Evolutionary conservation across 2,113 vertebrate genomes (phyloP), one percentile per base, ranked within the genome.

Genomic region (Epinephelus cyanopodus): DNA sequence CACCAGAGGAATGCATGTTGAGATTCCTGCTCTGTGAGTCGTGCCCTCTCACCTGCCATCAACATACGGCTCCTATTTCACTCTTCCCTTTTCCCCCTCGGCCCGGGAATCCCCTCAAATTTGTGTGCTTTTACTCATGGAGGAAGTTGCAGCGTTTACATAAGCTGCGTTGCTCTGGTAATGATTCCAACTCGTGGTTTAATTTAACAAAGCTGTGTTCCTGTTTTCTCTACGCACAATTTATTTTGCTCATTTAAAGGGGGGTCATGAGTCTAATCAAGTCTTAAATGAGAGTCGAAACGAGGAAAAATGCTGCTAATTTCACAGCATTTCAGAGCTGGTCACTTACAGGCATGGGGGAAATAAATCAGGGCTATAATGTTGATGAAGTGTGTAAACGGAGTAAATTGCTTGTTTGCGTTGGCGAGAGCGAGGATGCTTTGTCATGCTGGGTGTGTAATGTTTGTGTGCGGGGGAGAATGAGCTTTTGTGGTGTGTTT

Each of bases 41-140:
- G 57, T 78, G 84, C 58, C 82, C 86, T 86, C 67, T 93, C 92
- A 93, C 93, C 92, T 93, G 87, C 86, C 84, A 39, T 83, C 83
- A 61, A 79, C 87, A 87, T 68, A 63, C 25, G 72, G 92, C 89
- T 94, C 68, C 83, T 52, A 83, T 93, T 94, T 88, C 90, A 76
- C 65, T 74, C 84, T 75, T 89, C 57, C 71, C 29, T 65, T 82
- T 69, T 70, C 68, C 75, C 70, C 50, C 37, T 63, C 25, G 2
- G 48, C 69, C 2, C 1, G 87, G 90, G 87, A 91, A 83, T 88
- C 92, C 83, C 89, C 90, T 37, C 89, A 61, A 29, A 57, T 68
- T 66, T 77, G 50, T 83, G 82, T 82, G 83, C 74, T 69, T 71
- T 67, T 15, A 50, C 57, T 66, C 47, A 74, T 33, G 37, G n/a